Base-by-base conservation (phyloP, 2,888 invertebrate genomes). In the Drosophila monieri region DNA sequence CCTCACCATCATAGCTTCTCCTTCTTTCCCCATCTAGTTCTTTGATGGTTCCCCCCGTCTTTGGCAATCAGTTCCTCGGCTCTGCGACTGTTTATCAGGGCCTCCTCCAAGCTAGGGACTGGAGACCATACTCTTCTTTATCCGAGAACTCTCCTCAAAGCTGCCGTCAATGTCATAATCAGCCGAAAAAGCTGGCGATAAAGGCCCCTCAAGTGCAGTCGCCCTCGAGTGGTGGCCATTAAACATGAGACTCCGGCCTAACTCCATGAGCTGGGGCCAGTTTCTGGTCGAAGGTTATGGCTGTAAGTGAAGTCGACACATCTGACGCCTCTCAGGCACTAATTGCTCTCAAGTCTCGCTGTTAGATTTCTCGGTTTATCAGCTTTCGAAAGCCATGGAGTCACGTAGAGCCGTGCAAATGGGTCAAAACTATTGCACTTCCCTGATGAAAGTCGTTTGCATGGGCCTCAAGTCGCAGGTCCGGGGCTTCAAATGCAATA, bases 161-260 rank as follows among this genome's bases (percentile, higher is more conserved):
- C 58, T 27, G 74, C 71, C 75, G 75, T 79, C 84, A 76, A 84
- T 80, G 74, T 71, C 78, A 84, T 80, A 87, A 87, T 81, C 86
- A 85, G 76, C 71, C 70, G 37, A 71, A 68, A 68, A 61, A 44
- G 30, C 6, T 9, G 25, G 6, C 6, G 66, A 51, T 30, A 30
- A 12, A 48, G 25, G 25, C 48, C 49, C 51, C 53, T 54, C 53
- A 53, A 69, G 72, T 53, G 52, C 35, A 18, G 27, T 25, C 35
- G 18, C 25, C 46, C 44, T 44, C 44, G 46, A 60, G 39, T 52
- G 21, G 6, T 25, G 51, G 53, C 30, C 60, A 39, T 60, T 60
- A 30, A 27, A 47, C 54, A 59, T 48, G 41, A 48, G 47, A 59
- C 47, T 41, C 15, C 9, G 43, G 21, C 10, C 37, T 14, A n/a